phyloP scores from a whole-genome alignment of 2,888 invertebrate genomes.

The Neoscelio sp. region DNA sequence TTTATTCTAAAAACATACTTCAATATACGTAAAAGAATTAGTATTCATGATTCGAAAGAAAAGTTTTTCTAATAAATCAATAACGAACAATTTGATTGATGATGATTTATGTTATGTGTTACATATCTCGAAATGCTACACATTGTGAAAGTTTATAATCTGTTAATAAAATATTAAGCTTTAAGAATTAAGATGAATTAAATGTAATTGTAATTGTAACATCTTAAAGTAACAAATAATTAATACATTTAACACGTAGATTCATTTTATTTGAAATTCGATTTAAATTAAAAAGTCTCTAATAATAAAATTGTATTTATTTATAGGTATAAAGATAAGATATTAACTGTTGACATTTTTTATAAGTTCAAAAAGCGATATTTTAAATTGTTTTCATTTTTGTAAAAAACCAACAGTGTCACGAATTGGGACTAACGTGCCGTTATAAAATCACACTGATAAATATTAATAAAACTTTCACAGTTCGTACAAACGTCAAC shows the following conservation, averaged over 20 bases:
- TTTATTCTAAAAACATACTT: background rate
- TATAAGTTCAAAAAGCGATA: slow-evolving; percentile 12
- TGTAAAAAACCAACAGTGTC: slow-evolving; percentile 28
- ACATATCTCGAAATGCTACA: too few species aligned
- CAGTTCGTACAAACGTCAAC: background rate
- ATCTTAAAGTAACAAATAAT: too few species aligned
- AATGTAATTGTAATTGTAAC: too few species aligned
- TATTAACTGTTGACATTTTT: slow-evolving; percentile 24
- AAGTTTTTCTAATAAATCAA: slow-evolving; percentile 45
- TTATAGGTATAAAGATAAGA: too few species aligned
- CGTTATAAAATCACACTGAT: slow-evolving; percentile 45
- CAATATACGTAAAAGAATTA: slow-evolving; percentile 4
- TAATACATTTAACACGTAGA: background rate
- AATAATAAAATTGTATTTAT: slow-evolving; percentile 7
- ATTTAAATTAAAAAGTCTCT: too few species aligned
- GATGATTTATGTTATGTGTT: slow-evolving; percentile 27
- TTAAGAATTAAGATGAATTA: too few species aligned
- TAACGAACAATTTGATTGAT: slow-evolving; percentile 39
- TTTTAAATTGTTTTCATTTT: slow-evolving; percentile 14
- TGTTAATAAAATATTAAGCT: too few species aligned
- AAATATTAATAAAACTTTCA: slow-evolving; percentile 56
- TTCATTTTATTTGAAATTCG: background rate
- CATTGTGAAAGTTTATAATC: slow-evolving; percentile 41
- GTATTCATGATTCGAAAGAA: slow-evolving; percentile 23
- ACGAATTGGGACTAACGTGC: slow-evolving; percentile 19